Percentiles rank a stretch among this genome's conserved stretches.
These are phyloP conservation scores for Hyalella azteca DNA, from an alignment of 2,888 invertebrate genomes.

Conservation along the genomic window DNA sequence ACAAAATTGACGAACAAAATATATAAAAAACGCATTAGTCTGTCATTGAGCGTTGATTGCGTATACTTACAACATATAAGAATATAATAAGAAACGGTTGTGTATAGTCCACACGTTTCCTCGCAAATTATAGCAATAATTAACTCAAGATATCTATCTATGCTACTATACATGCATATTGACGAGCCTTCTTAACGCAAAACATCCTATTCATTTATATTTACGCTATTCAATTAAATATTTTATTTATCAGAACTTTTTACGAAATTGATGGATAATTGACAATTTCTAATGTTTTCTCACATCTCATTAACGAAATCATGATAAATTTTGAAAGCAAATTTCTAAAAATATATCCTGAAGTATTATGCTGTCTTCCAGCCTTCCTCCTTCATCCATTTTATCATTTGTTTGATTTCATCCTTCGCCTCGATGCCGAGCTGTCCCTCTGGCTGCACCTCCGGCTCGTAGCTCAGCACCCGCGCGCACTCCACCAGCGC, in stretches of 20 bases:
- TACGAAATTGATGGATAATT: background rate
- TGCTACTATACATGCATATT: no score
- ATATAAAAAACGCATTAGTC: no score
- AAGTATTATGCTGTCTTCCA: constrained; percentile 43
- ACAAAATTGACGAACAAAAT: no score
- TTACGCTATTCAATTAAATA: background rate
- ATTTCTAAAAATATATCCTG: background rate
- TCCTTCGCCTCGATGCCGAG: constrained; percentile 56
- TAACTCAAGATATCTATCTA: no score
- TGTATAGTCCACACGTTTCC: no score
- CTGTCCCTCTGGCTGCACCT: constrained; percentile 56
- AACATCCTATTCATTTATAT: background rate
- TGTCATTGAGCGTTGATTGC: no score
- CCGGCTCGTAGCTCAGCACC: constrained; percentile 51
- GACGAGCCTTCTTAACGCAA: background rate
- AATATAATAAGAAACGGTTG: no score
- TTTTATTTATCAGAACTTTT: background rate
- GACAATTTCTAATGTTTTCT: no score
- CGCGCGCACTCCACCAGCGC: constrained; percentile 54
- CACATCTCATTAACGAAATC: no score
- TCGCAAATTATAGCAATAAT: no score
- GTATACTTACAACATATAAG: no score
- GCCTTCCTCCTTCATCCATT: constrained; percentile 57
- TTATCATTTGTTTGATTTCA: constrained; percentile 48
- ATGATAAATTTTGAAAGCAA: no score